These are phyloP conservation scores for Rhabditoides inermis DNA, from an alignment of 2,888 invertebrate genomes.

Conservation along the genomic window DNA sequence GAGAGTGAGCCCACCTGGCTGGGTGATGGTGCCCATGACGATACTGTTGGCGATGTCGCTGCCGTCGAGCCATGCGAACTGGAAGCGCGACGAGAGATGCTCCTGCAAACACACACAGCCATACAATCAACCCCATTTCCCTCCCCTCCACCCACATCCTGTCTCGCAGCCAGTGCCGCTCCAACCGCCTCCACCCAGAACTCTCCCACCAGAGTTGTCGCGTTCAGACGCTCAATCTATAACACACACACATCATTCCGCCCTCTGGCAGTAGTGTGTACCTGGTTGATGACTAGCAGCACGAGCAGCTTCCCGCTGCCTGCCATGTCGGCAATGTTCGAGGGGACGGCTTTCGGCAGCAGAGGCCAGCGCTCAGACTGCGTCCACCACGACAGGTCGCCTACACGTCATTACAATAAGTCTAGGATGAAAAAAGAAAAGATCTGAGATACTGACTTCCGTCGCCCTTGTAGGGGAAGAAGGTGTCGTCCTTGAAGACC, in stretches of 20 bases:
- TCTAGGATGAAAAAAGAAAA: background rate
- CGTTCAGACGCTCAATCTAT: constrained; percentile 23
- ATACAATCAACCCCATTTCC: background rate
- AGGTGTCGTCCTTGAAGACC: constrained; percentile 33
- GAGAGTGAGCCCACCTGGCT: constrained; percentile 65
- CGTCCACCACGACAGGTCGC: constrained; percentile 33
- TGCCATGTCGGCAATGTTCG: constrained; percentile 40
- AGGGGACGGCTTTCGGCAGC: constrained; percentile 30
- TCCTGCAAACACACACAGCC: too few relatives aligned
- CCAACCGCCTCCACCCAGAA: constrained; percentile 27
- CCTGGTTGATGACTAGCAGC: constrained; percentile 31
- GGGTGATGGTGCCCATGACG: constrained; percentile 73
- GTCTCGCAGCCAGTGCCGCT: constrained; percentile 22
- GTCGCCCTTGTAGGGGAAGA: constrained; percentile 17
- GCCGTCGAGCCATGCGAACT: constrained; percentile 89
- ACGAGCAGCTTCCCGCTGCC: constrained; percentile 44
- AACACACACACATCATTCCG: constrained; percentile 2
- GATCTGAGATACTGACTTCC: background rate
- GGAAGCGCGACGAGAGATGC: constrained; percentile 53
- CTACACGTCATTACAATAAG: constrained; percentile 1
- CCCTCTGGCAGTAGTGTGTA: constrained; percentile 2
- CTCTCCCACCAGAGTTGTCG: constrained; percentile 10
- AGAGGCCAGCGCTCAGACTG: constrained; percentile 44
- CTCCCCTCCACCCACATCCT: constrained; percentile 9
- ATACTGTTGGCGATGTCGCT: constrained; percentile 85